Conservation (phyloP, 2,888 invertebrate species). For the Trachelus iudaicus region DNA sequence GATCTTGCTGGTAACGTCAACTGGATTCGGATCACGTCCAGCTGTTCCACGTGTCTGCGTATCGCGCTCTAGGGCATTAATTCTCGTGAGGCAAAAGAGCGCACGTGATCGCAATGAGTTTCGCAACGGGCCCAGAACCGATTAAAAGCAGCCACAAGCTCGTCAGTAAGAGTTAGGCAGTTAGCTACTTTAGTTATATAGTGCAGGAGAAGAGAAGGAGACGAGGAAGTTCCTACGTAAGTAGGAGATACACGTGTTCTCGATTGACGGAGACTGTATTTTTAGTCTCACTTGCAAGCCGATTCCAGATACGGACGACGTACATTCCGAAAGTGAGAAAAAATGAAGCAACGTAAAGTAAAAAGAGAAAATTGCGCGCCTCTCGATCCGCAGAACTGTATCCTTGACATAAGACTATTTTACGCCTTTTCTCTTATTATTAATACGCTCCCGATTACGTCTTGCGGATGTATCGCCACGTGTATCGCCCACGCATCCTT, state of each 20-base stretch:
- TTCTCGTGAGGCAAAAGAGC: not conserved
- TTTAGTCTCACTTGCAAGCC: not conserved
- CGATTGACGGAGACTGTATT: not conserved
- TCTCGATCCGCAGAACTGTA: not conserved
- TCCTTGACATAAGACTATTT: not conserved
- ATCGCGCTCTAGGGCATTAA: not conserved
- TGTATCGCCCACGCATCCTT: not conserved
- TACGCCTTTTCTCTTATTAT: not conserved
- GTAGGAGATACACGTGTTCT: not conserved
- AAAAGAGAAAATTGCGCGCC: not conserved
- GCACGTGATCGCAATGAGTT: not conserved
- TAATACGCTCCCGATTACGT: not conserved
- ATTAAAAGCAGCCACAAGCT: not conserved
- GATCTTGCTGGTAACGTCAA: not conserved
- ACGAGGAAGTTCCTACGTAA: not conserved
- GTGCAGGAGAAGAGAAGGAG: not conserved
- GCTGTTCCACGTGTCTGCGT: not conserved
- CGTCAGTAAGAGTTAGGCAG: not conserved
- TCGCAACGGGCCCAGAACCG: not conserved
- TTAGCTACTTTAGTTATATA: not conserved
- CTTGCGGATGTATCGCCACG: not conserved
- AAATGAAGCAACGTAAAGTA: not conserved
- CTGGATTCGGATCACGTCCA: not conserved
- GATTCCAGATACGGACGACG: not conserved
- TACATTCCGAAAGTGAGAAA: not conserved